These are phyloP conservation scores for Thecophora atra DNA, from an alignment of 2,888 invertebrate species.

Conservation along the genomic window DNA sequence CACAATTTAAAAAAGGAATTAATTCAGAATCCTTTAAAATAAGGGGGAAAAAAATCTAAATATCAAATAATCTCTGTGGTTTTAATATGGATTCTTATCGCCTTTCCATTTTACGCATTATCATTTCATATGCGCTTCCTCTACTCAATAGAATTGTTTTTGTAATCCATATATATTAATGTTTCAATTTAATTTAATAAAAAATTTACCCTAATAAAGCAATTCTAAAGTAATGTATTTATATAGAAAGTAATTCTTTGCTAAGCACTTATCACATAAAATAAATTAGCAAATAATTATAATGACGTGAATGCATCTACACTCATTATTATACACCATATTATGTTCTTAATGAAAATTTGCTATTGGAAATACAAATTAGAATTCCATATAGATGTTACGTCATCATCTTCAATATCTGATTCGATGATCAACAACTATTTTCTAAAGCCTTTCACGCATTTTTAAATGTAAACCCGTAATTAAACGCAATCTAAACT, in stretches of 20 bases:
- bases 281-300: conserved; percentile 4
- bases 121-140: conserved; percentile 8
- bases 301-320: conserved; percentile 12
- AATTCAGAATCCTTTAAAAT: conserved; percentile 9
- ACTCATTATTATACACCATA: conserved; percentile 15
- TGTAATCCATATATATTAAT: neutral
- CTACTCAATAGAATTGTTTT: neutral
- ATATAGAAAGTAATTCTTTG: conserved; percentile 14
- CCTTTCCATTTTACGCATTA: conserved; percentile 3
- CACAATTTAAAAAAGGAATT: neutral
- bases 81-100: neutral
- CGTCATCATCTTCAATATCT: neutral
- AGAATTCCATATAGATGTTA: neutral
- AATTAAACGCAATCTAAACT: conserved; percentile 15
- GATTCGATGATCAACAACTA: conserved; percentile 13
- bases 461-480: conserved; percentile 27
- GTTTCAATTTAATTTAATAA: conserved; percentile 5
- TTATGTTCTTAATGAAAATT: conserved; percentile 23
- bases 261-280: neutral
- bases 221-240: conserved; percentile 35
- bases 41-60: neutral
- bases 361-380: conserved; percentile 17
- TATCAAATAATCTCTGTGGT: neutral
- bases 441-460: conserved; percentile 25
- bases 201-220: conserved; percentile 31